These are phyloP conservation scores for Synanceia verrucosa DNA, from an alignment of 2,797 vertebrate genomes.

Conservation along the genomic window DNA sequence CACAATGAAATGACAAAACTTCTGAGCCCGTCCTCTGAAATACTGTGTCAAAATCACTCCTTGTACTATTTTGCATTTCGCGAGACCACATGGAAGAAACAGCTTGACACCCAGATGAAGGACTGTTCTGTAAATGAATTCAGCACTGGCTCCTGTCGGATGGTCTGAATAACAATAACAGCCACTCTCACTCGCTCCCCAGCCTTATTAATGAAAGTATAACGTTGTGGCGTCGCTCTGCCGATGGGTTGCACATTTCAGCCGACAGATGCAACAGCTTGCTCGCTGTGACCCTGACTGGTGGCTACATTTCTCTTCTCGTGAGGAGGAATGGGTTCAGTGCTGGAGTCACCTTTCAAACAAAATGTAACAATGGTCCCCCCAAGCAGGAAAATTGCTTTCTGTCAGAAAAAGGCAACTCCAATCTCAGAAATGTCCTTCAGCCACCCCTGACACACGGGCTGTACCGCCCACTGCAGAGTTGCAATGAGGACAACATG, in stretches of 20 bases:
- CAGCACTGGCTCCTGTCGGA: slow-evolving; percentile 14
- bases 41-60: neutral
- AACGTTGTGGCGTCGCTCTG: neutral
- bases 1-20: neutral
- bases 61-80: neutral
- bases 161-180: slow-evolving; percentile 42
- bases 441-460: slow-evolving; percentile 25
- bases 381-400: slow-evolving; percentile 56
- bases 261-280: slow-evolving; percentile 10
- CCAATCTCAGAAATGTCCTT: slow-evolving; percentile 48
- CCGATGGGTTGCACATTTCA: slow-evolving; percentile 1
- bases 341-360: slow-evolving; percentile 50
- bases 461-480: slow-evolving; percentile 8
- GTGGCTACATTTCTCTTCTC: slow-evolving; percentile 12
- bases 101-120: slow-evolving; percentile 23
- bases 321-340: slow-evolving; percentile 11
- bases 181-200: neutral
- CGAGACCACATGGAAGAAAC: neutral
- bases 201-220: slow-evolving; percentile 9
- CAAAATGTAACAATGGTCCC: slow-evolving; percentile 31
- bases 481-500: slow-evolving; percentile 10
- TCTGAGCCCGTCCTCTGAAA: neutral
- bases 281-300: slow-evolving; percentile 18
- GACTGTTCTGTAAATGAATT: slow-evolving; percentile 14
- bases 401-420: slow-evolving; percentile 32